A percentile compares a stretch with the other conserved stretches of the same genome.
phyloP scores from a whole-genome alignment of 2,113 vertebrate species.

The Burhinus bistriatus region DNA sequence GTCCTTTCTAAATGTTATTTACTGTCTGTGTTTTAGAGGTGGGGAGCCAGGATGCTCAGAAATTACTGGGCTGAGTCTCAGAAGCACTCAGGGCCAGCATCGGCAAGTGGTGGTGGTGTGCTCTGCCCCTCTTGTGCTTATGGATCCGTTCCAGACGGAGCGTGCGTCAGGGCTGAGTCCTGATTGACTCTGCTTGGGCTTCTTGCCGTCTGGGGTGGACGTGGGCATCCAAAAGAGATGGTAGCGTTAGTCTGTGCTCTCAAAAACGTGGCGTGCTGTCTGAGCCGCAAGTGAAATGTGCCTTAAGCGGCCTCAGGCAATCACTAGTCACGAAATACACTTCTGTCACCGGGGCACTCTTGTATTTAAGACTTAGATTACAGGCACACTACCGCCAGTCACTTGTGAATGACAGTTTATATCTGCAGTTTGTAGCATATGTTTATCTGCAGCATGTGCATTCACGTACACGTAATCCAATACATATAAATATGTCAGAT shows the following conservation, averaged over 20 bases:
- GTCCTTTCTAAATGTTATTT: background rate
- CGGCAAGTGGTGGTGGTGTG: too few species aligned
- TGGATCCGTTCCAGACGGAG: background rate
- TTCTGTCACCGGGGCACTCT: background rate
- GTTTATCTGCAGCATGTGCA: background rate
- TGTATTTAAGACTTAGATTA: background rate
- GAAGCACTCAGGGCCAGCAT: background rate
- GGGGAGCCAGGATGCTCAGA: background rate
- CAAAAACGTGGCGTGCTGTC: accelerated
- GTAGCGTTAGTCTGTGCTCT: background rate
- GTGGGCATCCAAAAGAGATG: background rate
- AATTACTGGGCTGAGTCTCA: background rate
- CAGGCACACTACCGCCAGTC: accelerated
- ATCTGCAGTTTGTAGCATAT: background rate
- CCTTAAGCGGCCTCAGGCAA: background rate
- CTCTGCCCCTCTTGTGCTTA: background rate
- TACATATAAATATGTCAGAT: background rate
- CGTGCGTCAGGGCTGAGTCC: background rate
- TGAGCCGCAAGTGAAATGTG: background rate
- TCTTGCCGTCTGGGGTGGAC: background rate
- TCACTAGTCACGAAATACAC: background rate
- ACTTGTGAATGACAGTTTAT: background rate
- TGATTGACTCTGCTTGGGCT: background rate
- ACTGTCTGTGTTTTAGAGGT: background rate
- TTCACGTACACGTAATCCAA: background rate